Percentiles rank a stretch among this genome's conserved stretches.
These are phyloP conservation scores for Tetramorium alpestre DNA, from an alignment of 1,140 invertebrate species.

Conservation along the genomic window DNA sequence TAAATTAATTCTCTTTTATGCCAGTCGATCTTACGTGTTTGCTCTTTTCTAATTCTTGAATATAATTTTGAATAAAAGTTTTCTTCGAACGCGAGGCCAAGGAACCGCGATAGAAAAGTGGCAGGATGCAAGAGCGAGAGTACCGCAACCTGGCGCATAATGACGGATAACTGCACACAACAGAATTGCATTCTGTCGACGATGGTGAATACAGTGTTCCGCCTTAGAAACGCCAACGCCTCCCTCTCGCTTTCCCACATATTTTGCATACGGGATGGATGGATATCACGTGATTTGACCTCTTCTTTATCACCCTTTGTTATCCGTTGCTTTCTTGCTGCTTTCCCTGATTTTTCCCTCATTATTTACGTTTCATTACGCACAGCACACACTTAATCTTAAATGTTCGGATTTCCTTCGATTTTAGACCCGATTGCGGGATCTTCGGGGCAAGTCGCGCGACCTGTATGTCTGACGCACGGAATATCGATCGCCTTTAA, in stretches of 20 bases:
- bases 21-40: background rate
- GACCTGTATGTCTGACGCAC: slow-evolving; percentile 5
- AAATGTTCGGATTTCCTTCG: background rate
- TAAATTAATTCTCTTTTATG: background rate
- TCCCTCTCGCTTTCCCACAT: slow-evolving; percentile 46
- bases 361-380: background rate
- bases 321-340: background rate
- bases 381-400: background rate
- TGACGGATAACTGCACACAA: slow-evolving; percentile 76
- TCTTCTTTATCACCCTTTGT: slow-evolving; percentile 11
- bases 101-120: background rate
- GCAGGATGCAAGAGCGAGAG: slow-evolving; percentile 30
- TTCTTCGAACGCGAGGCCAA: background rate
- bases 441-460: slow-evolving; percentile 13
- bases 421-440: background rate
- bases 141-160: slow-evolving; percentile 76
- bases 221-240: slow-evolving; percentile 30
- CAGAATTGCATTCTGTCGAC: slow-evolving; percentile 51
- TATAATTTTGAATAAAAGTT: background rate
- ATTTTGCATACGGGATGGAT: background rate
- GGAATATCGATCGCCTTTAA: slow-evolving; percentile 68
- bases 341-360: slow-evolving; percentile 21
- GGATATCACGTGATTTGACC: background rate
- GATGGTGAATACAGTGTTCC: slow-evolving; percentile 29
- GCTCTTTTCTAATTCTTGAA: background rate